A percentile compares a stretch with the other conserved stretches of the same genome.
Evolutionary conservation across 2,888 invertebrate genomes (phyloP).

Genomic region (Calliopum simillimum): DNA sequence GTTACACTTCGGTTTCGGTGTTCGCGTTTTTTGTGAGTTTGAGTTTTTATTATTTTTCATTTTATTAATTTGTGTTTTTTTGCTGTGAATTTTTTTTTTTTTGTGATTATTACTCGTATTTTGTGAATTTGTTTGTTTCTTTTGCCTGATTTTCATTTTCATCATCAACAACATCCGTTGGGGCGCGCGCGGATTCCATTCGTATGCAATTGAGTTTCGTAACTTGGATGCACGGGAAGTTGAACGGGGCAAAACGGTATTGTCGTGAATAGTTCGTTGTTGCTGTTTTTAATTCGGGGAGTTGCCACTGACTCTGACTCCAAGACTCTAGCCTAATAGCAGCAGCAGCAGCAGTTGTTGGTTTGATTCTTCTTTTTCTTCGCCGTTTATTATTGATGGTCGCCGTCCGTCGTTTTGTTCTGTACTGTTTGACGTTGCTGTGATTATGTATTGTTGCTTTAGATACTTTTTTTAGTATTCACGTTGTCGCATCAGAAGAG

Average conservation of each 20-base stretch:
- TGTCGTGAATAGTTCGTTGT: conserved; percentile 6
- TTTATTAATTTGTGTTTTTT: conserved; percentile 16
- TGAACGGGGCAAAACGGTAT: background rate
- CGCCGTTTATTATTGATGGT: conserved; percentile 35
- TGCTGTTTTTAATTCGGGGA: conserved; percentile 25
- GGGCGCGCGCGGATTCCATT: conserved; percentile 42
- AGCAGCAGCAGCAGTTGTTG: conserved; percentile 21
- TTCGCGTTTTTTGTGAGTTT: conserved; percentile 36
- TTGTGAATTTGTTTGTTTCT: background rate
- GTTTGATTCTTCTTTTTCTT: conserved; percentile 11
- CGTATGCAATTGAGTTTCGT: conserved; percentile 44
- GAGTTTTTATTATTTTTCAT: conserved; percentile 36
- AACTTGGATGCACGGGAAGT: background rate
- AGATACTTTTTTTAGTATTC: conserved; percentile 23
- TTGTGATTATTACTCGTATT: background rate
- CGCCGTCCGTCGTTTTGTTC: conserved; percentile 21
- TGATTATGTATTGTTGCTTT: conserved; percentile 29
- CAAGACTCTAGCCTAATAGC: background rate
- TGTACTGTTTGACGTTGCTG: background rate
- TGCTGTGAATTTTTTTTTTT: background rate
- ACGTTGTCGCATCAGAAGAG: conserved; percentile 1
- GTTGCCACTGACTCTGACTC: conserved; percentile 17
- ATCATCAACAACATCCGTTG: conserved; percentile 28
- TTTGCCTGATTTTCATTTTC: conserved; percentile 34
- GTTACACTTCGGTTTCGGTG: conserved; percentile 16